Base-by-base conservation (phyloP, 2,113 vertebrate species). In the Indicator indicator region DNA sequence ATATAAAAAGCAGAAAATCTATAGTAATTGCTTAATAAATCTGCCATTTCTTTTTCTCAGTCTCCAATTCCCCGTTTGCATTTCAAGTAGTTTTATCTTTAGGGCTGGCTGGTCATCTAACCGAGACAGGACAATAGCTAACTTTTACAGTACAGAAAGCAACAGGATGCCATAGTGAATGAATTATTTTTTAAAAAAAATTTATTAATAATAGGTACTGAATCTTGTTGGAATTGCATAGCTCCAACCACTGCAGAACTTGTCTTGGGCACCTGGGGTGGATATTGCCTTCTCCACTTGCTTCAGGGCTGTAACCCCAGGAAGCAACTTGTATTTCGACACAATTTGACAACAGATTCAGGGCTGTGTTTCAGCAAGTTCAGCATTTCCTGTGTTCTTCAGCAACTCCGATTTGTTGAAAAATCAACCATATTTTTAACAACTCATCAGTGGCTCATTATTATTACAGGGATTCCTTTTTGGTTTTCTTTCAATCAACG, bases 21-120 rank as follows among this genome's bases (percentile, higher is more conserved):
- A 90, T 88, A 86, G 93, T 95, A 96, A 96, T 96, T 94, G 93
- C 88, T 93, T 95, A 95, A 97, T 96, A 95, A 95, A 97, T 94
- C 81, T 93, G 75, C 76, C 75, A 58, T 91, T 95, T 65, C 88
- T 94, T 93, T 93, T 94, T 95, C 91, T 94, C 14, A 1, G 69
- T 83, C 65, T 86, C 72, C 72, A 88, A 62, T 83, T 69, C 27
- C 0, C 42, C 9, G 91, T 95, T 93, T 93, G 72, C 87, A 94
- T 96, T 95, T 97, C 91, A 88, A 96, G 85, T 86, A 86, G 83
- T 87, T 96, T 91, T 95, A 88, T 94, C 87, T 96, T 95, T 83
- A 91, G 82, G 91, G 48, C 69, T 95, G 82, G 58, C 54, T 93
- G 90, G 91, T 89, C 94, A 94, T 94, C 85, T 92, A 74, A 89